A percentile compares a stretch with the other conserved stretches of the same genome.
Conservation (phyloP, 2,888 invertebrate species). For the Cyclophora albipunctata region DNA sequence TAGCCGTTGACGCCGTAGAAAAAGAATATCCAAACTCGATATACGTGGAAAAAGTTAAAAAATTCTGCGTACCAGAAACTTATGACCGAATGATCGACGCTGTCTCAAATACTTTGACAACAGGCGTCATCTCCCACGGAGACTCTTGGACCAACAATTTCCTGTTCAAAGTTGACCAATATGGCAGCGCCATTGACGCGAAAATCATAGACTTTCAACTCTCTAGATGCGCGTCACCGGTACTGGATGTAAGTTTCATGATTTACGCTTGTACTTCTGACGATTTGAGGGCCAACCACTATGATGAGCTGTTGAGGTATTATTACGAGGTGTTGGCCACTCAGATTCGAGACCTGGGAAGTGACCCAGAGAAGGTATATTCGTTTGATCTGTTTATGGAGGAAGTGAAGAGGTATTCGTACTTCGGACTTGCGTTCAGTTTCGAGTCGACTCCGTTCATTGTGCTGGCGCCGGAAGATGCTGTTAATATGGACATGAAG, state of each 20-base stretch:
- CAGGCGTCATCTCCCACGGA: constrained; percentile 80
- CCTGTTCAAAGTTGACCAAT: constrained; percentile 54
- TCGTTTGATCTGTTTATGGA: constrained; percentile 63
- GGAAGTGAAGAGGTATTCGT: constrained; percentile 74
- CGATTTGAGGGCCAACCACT: constrained; percentile 72
- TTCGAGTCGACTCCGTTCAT: constrained; percentile 77
- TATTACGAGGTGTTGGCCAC: constrained; percentile 76
- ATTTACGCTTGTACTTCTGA: constrained; percentile 77
- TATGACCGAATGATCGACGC: constrained; percentile 66
- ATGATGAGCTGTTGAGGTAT: constrained; percentile 73
- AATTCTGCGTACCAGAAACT: constrained; percentile 68
- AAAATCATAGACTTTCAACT: constrained; percentile 83
- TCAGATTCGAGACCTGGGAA: constrained; percentile 76
- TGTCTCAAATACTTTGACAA: constrained; percentile 41
- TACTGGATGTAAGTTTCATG: constrained; percentile 74
- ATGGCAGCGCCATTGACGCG: constrained; percentile 42
- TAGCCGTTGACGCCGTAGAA: constrained; percentile 78
- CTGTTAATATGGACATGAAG: constrained; percentile 74
- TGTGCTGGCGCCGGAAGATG: constrained; percentile 72
- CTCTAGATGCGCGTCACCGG: constrained; percentile 73
- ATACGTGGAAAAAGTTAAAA: constrained; percentile 73
- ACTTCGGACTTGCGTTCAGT: constrained; percentile 75
- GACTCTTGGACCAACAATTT: constrained; percentile 88
- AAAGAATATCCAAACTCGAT: constrained; percentile 77
- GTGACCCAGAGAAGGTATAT: constrained; percentile 73